Evolutionary conservation across 2,797 vertebrate genomes (phyloP), one percentile per base, ranked within the genome.

Genomic region (Enoplosus armatus): DNA sequence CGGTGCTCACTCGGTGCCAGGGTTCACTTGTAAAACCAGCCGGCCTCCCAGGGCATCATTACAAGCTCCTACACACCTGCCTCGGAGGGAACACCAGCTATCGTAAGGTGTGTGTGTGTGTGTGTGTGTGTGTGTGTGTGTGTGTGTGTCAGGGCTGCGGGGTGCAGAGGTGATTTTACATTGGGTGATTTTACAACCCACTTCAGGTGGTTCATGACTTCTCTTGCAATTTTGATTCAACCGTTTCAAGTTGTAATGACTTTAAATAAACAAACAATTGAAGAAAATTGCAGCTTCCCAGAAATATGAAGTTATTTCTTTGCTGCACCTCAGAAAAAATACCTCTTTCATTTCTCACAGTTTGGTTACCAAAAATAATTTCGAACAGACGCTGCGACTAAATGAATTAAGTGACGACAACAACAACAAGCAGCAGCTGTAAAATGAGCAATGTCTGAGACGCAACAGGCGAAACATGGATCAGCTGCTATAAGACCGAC

Each of bases 1-100:
- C 8, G 24, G 72, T 55, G 75, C 31, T 9, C 5, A 37, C 72
- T 84, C 58, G 0, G 59, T 80, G 77, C 65, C 85, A 86, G 53
- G 50, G 72, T 66, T 83, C 75, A 69, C 68, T 87, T 35, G 0
- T 84, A 80, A 90, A 92, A 67, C 18, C 69, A 70, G 65, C 65
- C 82, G 51, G 60, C 51, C 82, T 85, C 62, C 72, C 76, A 62
- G 79, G 75, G 75, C 73, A 83, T 83, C 72, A 62, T 80, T 75
- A 87, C 60, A 45, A 39, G 50, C 68, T 66, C 39, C 65, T 27
- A 31, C 68, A 80, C 72, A 73, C 73, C 83, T 86, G 81, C 73
- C 16, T 5, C n/a, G 0, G 16, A 76, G 72, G 35, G 27, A 80
- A 66, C 50, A 72, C 59, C 37, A 24, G 15, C 71, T 55, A 41